Evolutionary conservation across 2,888 invertebrate genomes (phyloP).

Genomic region (Ochropleura plecta): DNA sequence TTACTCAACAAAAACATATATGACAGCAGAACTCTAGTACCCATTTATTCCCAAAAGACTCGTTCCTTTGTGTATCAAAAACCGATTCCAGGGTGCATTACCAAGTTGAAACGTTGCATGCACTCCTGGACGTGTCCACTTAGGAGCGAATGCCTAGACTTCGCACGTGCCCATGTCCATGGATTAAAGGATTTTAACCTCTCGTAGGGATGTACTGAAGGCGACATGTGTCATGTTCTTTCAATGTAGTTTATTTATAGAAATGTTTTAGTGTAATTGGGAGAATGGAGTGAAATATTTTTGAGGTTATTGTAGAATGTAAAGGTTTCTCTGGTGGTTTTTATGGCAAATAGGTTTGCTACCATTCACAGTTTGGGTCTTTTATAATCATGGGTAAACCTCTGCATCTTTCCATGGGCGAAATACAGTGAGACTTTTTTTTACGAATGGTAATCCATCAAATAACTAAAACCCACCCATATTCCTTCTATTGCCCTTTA

Average conservation of each 20-base stretch:
- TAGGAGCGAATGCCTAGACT: constrained; percentile 48
- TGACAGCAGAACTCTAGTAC: neutral
- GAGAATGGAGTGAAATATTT: neutral
- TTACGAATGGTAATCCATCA: neutral
- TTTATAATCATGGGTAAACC: neutral
- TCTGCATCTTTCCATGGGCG: neutral
- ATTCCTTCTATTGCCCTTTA: too few relatives aligned
- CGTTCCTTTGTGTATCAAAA: constrained; percentile 52
- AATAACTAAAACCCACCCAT: too few relatives aligned
- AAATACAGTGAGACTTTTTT: neutral
- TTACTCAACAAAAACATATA: neutral
- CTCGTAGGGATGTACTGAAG: constrained; percentile 17
- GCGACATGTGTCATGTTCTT: constrained; percentile 35
- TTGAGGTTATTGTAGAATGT: neutral
- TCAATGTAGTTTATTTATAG: constrained; percentile 22
- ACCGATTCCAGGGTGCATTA: constrained; percentile 49
- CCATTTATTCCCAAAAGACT: constrained; percentile 23
- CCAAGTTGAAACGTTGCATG: constrained; percentile 49
- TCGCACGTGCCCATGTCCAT: constrained; percentile 46
- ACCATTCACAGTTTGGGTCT: neutral
- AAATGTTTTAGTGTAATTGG: constrained; percentile 26
- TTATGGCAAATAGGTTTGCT: neutral
- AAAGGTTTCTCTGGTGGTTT: neutral
- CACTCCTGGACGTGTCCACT: constrained; percentile 59
- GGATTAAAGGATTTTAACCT: constrained; percentile 54